Conservation (phyloP, 2,797 vertebrate species). For the Phoebastria nigripes region DNA sequence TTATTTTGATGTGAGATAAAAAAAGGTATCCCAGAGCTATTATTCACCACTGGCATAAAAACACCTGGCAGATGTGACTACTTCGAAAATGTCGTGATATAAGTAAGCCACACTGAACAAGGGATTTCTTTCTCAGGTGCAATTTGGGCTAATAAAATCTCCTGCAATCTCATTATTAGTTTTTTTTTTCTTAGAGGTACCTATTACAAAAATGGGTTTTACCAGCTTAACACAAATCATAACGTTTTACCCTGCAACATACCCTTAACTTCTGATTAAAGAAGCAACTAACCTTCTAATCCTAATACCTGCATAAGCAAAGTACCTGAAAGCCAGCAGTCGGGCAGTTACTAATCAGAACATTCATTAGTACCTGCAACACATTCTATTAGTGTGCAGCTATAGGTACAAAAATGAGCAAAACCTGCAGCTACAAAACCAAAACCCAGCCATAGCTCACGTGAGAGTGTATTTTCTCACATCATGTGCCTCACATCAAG, state of each 20-base stretch:
- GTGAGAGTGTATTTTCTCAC: rapidly evolving
- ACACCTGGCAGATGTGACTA: conserved; percentile 35
- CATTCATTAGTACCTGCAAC: background rate
- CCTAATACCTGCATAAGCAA: background rate
- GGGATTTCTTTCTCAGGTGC: background rate
- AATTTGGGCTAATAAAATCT: background rate
- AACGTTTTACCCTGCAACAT: background rate
- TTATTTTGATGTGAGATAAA: conserved; percentile 58
- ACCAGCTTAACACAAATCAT: background rate
- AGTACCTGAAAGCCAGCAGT: background rate
- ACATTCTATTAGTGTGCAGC: background rate
- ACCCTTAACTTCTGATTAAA: background rate
- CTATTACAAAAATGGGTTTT: background rate
- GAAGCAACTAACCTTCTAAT: background rate
- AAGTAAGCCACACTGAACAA: background rate
- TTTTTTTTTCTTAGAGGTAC: background rate
- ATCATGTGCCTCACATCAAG: background rate
- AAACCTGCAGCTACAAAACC: background rate
- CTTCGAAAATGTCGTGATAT: background rate
- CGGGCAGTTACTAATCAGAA: background rate
- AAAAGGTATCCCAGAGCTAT: conserved; percentile 54
- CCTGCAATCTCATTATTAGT: background rate
- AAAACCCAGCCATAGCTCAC: background rate
- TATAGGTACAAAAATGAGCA: background rate
- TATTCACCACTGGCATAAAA: conserved; percentile 44